Base-by-base conservation (phyloP, 1,140 invertebrate genomes). In the Drosophila mayri region DNA sequence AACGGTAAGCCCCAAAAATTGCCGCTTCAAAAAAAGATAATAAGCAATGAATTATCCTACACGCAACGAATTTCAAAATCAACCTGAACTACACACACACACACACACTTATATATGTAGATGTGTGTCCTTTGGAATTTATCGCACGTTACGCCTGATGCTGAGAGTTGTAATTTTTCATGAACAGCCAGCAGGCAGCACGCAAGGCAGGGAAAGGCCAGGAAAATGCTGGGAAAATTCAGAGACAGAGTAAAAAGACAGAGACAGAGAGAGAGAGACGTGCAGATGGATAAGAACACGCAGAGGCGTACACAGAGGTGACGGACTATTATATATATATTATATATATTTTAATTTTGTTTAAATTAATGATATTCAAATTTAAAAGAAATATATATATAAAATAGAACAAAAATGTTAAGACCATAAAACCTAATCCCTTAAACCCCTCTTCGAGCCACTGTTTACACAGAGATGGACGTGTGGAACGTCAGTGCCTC, bases 31-130 rank as follows among this genome's bases (percentile, higher is more conserved):
- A 86, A 87, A 81, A 90, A 85, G 81, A 90, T 90, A 90, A 90
- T 90, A 90, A 85, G 85, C 85, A 90, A 90, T 90, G 85, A 90
- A 90, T 90, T 90, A 88, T 90, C 85, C 78, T 85, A 90, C 85
- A 90, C 85, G 86, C 85, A 90, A 90, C 85, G 71, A 90, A 76
- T 84, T 90, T 84, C 85, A 90, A 88, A 88, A 90, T 80, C 80
- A 79, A 79, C 79, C 76, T 68, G 55, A 70, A 66, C 49, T 65
- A 81, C 49, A 72, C 66, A 44, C 47, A 43, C 38, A 50, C 22
- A 38, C 25, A 41, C 54, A 35, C 43, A 46, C 12, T 25, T 22
- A 11, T 46, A 47, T 60, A 46, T 73, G 66, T 52, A 62, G 37
- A 44, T 59, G 55, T 37, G 54, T 76, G 52, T 44, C 75, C 37